Evolutionary conservation across 1,140 invertebrate genomes (phyloP).

Genomic region (Trissolcus basalis): DNA sequence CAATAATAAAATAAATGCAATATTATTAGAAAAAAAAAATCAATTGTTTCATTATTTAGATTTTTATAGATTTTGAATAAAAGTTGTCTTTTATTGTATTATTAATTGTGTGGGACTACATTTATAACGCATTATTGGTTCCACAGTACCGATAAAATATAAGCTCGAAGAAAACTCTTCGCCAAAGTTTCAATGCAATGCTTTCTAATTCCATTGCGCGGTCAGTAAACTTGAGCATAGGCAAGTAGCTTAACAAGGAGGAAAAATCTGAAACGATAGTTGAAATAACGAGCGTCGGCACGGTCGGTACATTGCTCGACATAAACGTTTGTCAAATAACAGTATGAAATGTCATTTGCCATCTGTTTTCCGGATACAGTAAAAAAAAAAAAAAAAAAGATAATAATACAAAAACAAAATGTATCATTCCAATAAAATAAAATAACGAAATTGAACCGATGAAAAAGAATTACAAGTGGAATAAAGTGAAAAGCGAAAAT

Average conservation of each 20-base stretch:
- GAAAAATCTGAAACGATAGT: slow-evolving; percentile 20
- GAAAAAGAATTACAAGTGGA: too few relatives aligned
- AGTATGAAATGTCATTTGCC: not conserved
- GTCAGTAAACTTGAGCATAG: slow-evolving; percentile 56
- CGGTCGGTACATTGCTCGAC: slow-evolving; percentile 7
- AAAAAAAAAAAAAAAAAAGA: not conserved
- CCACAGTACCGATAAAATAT: slow-evolving; percentile 1
- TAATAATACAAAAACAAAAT: too few relatives aligned
- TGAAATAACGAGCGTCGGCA: slow-evolving; percentile 3
- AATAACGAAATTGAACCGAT: too few relatives aligned
- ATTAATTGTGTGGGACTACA: too few relatives aligned
- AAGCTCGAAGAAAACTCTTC: slow-evolving; percentile 50
- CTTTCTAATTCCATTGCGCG: slow-evolving; percentile 60
- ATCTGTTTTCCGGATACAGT: not conserved
- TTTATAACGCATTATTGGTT: too few relatives aligned
- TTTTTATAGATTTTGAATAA: too few relatives aligned
- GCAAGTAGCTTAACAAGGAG: slow-evolving; percentile 27
- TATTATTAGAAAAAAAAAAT: too few relatives aligned
- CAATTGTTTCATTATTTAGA: too few relatives aligned
- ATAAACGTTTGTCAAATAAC: not conserved
- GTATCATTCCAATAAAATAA: too few relatives aligned
- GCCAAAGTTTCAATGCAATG: slow-evolving; percentile 57
- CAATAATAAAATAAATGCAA: too few relatives aligned
- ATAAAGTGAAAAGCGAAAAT: too few relatives aligned
- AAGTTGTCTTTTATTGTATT: too few relatives aligned